A percentile compares a stretch with the other conserved stretches of the same genome.
These are phyloP conservation scores for Paedocypris micromegethes DNA, from an alignment of 2,797 vertebrate genomes.

Conservation along the genomic window DNA sequence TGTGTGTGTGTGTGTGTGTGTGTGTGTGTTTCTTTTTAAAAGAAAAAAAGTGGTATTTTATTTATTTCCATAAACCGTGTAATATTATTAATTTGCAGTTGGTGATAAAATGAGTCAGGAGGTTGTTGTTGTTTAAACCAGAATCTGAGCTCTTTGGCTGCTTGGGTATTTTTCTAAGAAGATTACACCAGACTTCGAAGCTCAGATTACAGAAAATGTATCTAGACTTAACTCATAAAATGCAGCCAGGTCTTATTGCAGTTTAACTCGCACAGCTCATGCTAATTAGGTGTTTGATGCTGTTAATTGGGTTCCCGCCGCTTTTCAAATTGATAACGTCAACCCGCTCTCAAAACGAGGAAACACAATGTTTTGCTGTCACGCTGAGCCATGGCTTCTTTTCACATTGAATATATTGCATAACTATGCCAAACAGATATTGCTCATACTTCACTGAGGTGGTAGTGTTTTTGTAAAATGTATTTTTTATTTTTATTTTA, in stretches of 20 bases:
- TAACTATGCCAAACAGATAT: background rate
- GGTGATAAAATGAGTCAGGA: conserved; percentile 2
- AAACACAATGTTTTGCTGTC: conserved; percentile 65
- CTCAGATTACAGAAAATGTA: conserved; percentile 45
- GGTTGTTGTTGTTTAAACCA: conserved; percentile 17
- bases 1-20: background rate
- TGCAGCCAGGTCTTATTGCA: conserved; percentile 49
- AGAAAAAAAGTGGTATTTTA: background rate
- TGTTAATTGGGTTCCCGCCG: conserved; percentile 81
- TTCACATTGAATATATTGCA: conserved; percentile 15
- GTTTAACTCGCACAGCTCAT: conserved; percentile 70
- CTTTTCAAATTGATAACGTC: conserved; percentile 79
- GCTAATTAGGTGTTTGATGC: conserved; percentile 83
- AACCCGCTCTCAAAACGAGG: conserved; percentile 69
- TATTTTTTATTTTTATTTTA: too few relatives aligned
- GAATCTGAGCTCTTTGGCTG: conserved; percentile 31
- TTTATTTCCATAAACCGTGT: background rate
- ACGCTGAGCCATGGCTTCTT: conserved; percentile 38
- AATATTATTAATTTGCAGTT: background rate
- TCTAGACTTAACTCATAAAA: conserved; percentile 38
- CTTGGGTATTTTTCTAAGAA: conserved; percentile 44
- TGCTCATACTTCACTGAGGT: too few relatives aligned
- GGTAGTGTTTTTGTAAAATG: too few relatives aligned
- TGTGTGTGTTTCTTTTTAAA: background rate
- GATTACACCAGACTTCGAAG: conserved; percentile 43